Evolutionary conservation across 2,113 vertebrate species (phyloP).

Genomic region (Heterocephalus glaber): DNA sequence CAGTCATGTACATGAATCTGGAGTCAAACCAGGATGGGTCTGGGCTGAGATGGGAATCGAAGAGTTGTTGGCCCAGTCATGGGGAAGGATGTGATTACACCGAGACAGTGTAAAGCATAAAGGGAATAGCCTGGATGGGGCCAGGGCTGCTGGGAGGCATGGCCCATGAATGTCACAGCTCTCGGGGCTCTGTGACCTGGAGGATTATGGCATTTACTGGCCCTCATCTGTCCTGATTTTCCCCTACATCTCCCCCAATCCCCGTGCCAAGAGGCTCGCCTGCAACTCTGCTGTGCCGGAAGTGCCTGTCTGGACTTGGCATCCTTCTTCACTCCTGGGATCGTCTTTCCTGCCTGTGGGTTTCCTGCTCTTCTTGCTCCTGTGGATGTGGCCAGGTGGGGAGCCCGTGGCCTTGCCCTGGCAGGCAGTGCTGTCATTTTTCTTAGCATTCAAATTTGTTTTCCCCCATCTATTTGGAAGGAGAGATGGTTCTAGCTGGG

Average conservation of each 20-base stretch:
- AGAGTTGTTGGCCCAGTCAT: background rate
- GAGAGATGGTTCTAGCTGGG: slow-evolving; percentile 96
- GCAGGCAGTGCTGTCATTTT: slow-evolving; percentile 95
- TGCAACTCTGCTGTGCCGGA: slow-evolving; percentile 91
- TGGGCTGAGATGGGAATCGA: background rate
- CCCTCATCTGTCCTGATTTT: slow-evolving; percentile 94
- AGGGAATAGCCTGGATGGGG: background rate
- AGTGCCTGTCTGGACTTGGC: slow-evolving; percentile 93
- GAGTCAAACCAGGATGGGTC: background rate
- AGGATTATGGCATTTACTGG: slow-evolving; percentile 94
- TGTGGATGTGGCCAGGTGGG: slow-evolving; percentile 89
- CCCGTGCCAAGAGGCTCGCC: slow-evolving; percentile 89
- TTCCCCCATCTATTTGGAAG: slow-evolving; percentile 95
- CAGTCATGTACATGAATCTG: background rate
- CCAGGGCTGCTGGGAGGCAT: background rate
- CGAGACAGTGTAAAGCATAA: background rate
- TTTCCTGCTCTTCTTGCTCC: slow-evolving; percentile 92
- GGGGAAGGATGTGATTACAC: background rate
- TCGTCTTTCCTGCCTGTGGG: slow-evolving; percentile 94
- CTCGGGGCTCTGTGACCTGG: slow-evolving; percentile 94
- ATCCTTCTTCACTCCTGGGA: slow-evolving; percentile 95
- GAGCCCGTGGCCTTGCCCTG: slow-evolving; percentile 95
- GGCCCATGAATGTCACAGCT: slow-evolving; percentile 84
- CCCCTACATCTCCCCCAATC: slow-evolving; percentile 92
- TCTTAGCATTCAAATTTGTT: slow-evolving; percentile 88